Conservation (phyloP, 2,113 vertebrate genomes). For the Herpetotheres cachinnans region DNA sequence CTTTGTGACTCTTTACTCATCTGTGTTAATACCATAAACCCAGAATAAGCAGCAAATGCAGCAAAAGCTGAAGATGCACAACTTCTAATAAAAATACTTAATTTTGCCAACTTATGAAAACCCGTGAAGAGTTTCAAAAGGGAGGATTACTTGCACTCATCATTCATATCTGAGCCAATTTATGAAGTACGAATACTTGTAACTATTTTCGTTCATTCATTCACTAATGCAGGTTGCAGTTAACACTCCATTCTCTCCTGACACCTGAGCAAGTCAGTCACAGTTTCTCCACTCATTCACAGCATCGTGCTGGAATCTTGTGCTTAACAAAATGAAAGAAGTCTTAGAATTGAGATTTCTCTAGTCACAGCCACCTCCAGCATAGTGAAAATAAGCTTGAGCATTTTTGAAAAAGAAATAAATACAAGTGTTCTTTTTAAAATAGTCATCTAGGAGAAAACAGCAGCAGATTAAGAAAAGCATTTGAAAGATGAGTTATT, state of each 20-base stretch:
- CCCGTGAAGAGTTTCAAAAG: background rate
- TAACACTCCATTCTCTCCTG: background rate
- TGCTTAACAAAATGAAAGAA: background rate
- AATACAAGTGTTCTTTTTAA: accelerated
- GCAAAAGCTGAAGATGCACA: background rate
- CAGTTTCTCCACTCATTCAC: background rate
- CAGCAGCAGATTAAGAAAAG: background rate
- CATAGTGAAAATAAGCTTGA: background rate
- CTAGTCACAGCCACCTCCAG: background rate
- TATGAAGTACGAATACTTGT: background rate
- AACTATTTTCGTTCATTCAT: background rate
- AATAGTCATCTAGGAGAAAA: background rate
- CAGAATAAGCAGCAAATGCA: background rate
- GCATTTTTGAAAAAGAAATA: background rate
- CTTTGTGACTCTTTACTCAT: background rate
- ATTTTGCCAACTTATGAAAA: background rate
- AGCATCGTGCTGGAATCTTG: background rate
- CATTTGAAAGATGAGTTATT: background rate
- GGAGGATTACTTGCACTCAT: background rate
- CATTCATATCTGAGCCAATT: background rate
- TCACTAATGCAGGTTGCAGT: background rate
- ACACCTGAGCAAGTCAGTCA: background rate
- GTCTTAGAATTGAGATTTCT: background rate
- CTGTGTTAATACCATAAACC: background rate
- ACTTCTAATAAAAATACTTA: background rate